Evolutionary conservation across 2,797 vertebrate species (phyloP).

Genomic region (Microchirus variegatus): DNA sequence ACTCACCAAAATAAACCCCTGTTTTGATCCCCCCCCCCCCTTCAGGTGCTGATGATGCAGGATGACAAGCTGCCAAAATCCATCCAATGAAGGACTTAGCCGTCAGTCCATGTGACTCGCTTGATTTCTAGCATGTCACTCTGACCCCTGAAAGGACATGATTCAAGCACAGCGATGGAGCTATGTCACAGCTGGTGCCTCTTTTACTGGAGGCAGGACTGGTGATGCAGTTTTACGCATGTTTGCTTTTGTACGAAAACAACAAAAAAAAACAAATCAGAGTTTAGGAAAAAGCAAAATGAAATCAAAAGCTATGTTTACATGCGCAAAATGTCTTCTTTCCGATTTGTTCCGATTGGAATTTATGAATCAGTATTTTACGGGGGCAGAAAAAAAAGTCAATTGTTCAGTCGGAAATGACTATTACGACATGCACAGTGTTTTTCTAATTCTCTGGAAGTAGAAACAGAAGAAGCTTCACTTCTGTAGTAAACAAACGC

Average conservation of each 20-base stretch:
- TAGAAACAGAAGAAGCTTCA: too few species aligned
- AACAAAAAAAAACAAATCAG: neutral
- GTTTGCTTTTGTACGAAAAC: neutral
- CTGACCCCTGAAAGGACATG: constrained; percentile 18
- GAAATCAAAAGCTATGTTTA: too few species aligned
- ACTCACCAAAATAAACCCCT: constrained; percentile 26
- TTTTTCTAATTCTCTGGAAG: too few species aligned
- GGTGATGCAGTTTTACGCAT: neutral
- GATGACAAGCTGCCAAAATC: constrained; percentile 13
- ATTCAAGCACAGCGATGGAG: constrained; percentile 9
- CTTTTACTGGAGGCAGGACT: neutral
- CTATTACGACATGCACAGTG: too few species aligned
- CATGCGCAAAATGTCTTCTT: too few species aligned
- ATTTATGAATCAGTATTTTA: too few species aligned
- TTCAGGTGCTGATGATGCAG: constrained; percentile 20
- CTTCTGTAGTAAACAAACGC: too few species aligned
- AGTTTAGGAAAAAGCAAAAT: neutral
- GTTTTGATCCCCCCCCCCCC: constrained; percentile 28
- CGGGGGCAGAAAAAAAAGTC: too few species aligned
- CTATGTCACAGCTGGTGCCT: neutral
- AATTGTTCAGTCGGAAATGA: too few species aligned
- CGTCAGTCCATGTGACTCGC: constrained; percentile 15
- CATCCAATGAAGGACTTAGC: constrained; percentile 14
- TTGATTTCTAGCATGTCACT: constrained; percentile 22
- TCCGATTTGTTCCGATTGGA: too few species aligned